Evolutionary conservation across 2,113 vertebrate species (phyloP).

Genomic region (Aegithalos caudatus): DNA sequence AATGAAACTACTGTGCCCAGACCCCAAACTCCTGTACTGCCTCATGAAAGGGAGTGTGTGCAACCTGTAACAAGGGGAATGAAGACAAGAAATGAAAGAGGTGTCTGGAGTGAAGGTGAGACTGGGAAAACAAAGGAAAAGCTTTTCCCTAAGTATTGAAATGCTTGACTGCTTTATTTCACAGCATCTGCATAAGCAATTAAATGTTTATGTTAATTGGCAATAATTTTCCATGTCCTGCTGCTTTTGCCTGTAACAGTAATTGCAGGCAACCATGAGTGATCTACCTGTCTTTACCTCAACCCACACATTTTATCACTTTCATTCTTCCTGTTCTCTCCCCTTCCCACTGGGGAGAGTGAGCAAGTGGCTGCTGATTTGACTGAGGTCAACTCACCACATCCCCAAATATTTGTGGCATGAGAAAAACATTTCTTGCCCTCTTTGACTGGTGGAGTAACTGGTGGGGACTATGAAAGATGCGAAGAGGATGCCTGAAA

Average conservation of each 20-base stretch:
- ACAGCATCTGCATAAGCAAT: neutral
- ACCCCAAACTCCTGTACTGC: neutral
- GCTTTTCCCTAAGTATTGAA: neutral
- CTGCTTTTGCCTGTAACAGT: neutral
- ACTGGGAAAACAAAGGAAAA: neutral
- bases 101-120: neutral
- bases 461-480: neutral
- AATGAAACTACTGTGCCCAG: neutral
- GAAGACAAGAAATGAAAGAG: neutral
- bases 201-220: neutral
- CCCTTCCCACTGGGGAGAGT: neutral
- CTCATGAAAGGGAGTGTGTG: neutral
- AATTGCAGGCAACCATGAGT: neutral
- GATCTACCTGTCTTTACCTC: neutral
- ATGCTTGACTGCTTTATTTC: neutral
- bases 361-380: neutral
- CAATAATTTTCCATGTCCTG: neutral
- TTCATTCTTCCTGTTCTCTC: neutral
- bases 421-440: neutral
- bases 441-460: neutral
- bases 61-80: neutral
- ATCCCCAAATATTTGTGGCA: neutral
- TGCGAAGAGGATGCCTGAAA: neutral
- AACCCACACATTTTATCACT: neutral
- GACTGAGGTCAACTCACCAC: neutral